Conservation (phyloP, 2,888 invertebrate genomes). For the Drosophila histrio region DNA sequence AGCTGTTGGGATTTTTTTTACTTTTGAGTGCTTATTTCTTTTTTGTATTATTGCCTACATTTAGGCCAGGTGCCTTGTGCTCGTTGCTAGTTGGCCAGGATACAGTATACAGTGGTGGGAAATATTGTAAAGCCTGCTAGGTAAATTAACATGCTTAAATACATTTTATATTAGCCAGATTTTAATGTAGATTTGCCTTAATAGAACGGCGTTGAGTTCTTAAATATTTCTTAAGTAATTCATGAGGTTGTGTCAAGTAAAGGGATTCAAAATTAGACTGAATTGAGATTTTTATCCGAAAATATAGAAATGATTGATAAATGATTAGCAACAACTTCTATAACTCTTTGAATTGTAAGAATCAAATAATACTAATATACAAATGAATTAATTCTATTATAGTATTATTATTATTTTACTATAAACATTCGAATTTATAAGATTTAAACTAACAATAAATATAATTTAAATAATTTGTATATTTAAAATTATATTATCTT, state of each 20-base stretch:
- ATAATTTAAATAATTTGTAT: too few relatives aligned
- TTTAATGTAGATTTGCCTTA: not conserved
- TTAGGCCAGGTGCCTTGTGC: constrained; percentile 21
- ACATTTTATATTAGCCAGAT: not conserved
- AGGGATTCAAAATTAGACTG: too few relatives aligned
- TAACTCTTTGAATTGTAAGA: too few relatives aligned
- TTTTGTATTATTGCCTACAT: constrained; percentile 56
- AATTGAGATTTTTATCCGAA: too few relatives aligned
- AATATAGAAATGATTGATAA: too few relatives aligned
- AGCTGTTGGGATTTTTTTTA: constrained; percentile 41
- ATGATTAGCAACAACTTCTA: too few relatives aligned
- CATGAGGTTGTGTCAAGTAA: not conserved
- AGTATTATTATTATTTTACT: too few relatives aligned
- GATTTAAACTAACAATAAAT: too few relatives aligned
- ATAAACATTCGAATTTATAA: too few relatives aligned
- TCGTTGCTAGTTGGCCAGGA: constrained; percentile 21
- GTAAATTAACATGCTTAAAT: not conserved
- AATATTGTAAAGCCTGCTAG: not conserved
- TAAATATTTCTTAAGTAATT: not conserved
- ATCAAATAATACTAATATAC: too few relatives aligned
- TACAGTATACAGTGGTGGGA: constrained; percentile 47
- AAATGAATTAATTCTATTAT: too few relatives aligned
- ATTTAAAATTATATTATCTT: too few relatives aligned
- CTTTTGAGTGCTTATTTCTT: constrained; percentile 57
- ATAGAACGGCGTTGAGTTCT: not conserved